A percentile compares a stretch with the other conserved stretches of the same genome.
These are phyloP conservation scores for Temnothorax rugatulus DNA, from an alignment of 2,888 invertebrate species.

Conservation along the genomic window DNA sequence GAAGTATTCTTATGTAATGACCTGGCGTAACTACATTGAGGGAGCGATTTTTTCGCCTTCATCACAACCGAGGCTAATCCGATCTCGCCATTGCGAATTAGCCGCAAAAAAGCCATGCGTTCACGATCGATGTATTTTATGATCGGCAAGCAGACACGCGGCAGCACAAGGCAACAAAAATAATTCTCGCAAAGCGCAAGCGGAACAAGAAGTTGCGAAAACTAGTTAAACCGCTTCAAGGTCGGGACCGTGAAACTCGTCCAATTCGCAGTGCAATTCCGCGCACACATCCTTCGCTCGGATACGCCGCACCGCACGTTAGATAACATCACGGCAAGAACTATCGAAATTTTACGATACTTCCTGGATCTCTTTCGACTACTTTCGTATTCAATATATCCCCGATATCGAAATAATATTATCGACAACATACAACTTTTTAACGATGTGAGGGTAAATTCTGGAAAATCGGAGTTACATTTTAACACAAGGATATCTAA, in stretches of 20 bases:
- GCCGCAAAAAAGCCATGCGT: conserved; percentile 53
- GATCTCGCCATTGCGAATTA: conserved; percentile 58
- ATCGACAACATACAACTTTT: not conserved
- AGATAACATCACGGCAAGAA: conserved; percentile 55
- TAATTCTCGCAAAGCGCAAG: conserved; percentile 68
- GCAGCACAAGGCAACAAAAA: conserved; percentile 69
- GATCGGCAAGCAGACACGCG: conserved; percentile 52
- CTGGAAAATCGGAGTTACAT: not conserved
- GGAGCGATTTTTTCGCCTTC: conserved; percentile 36
- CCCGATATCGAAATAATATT: not conserved
- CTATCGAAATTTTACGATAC: conserved; percentile 49
- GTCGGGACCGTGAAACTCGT: conserved; percentile 77
- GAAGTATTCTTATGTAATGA: conserved; percentile 42
- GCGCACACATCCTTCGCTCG: conserved; percentile 67
- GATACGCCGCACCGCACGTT: conserved; percentile 60
- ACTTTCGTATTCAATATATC: not conserved
- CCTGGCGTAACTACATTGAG: conserved; percentile 26
- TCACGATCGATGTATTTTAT: conserved; percentile 51
- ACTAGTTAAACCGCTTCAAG: conserved; percentile 76
- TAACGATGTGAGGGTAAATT: not conserved
- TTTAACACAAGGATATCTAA: not conserved
- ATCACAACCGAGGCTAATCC: conserved; percentile 45
- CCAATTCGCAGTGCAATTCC: conserved; percentile 74
- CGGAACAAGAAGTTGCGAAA: conserved; percentile 75
- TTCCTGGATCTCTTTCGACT: not conserved